Conservation (phyloP, 2,113 vertebrate genomes). For the Empidonax traillii region DNA sequence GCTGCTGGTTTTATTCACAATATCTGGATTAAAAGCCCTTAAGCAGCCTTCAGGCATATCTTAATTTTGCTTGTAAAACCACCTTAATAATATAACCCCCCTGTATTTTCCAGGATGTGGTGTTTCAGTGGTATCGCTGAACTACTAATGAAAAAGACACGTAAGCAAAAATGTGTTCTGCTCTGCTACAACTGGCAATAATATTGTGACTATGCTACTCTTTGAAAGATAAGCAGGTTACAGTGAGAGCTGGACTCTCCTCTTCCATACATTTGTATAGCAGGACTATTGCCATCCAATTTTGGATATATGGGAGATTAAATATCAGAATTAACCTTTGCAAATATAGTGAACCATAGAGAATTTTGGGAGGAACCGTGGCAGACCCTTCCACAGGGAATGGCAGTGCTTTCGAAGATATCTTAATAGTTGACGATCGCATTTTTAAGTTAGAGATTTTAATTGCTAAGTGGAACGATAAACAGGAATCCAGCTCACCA, state of each 20-base stretch:
- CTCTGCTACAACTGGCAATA: background rate
- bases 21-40: background rate
- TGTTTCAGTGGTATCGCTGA: background rate
- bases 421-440: background rate
- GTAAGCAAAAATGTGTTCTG: background rate
- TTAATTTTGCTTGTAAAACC: background rate
- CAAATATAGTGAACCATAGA: background rate
- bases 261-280: background rate
- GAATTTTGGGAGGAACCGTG: accelerated
- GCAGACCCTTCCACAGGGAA: background rate
- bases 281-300: background rate
- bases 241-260: background rate
- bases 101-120: background rate
- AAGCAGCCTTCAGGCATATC: background rate
- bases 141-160: background rate
- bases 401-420: accelerated
- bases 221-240: background rate
- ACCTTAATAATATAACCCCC: background rate
- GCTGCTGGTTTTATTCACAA: background rate
- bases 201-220: background rate
- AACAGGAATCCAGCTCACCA: background rate
- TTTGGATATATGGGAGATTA: background rate
- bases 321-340: background rate
- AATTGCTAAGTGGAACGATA: background rate
- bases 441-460: background rate